Percentiles rank a stretch among this genome's conserved stretches.
Conservation (phyloP, 1,140 invertebrate species). For the Hylaeus anthracinus region DNA sequence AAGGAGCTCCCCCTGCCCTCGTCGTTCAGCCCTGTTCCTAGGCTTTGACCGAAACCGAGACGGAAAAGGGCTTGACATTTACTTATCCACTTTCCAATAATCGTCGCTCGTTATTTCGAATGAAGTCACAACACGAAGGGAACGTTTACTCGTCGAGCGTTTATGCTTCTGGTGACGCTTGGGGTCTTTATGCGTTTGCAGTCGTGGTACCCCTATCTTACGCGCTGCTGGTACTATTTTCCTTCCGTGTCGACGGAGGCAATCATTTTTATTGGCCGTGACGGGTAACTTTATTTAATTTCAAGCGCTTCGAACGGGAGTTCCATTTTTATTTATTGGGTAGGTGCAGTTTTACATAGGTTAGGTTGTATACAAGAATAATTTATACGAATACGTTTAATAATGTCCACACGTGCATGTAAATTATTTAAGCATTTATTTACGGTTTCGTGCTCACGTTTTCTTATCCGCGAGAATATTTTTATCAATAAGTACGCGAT, state of each 20-base stretch:
- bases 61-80: constrained; percentile 76
- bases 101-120: constrained; percentile 61
- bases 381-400: too few species aligned
- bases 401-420: not conserved
- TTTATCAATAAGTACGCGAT: not conserved
- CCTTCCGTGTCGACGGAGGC: not conserved
- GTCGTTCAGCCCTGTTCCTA: not conserved
- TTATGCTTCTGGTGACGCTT: not conserved
- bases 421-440: not conserved
- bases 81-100: constrained; percentile 75
- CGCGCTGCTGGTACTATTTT: not conserved
- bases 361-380: too few species aligned
- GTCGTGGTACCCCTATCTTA: not conserved
- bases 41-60: constrained; percentile 64
- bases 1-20: constrained; percentile 64
- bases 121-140: not conserved
- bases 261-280: not conserved
- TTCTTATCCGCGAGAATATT: not conserved
- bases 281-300: not conserved
- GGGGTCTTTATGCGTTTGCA: not conserved
- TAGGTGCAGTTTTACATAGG: too few species aligned
- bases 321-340: too few species aligned
- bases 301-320: too few species aligned
- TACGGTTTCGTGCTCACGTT: not conserved
- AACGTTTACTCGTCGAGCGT: not conserved